Evolutionary conservation across 2,797 vertebrate species (phyloP), one percentile per base, ranked within the genome.

Genomic region (Thunnus albacares): DNA sequence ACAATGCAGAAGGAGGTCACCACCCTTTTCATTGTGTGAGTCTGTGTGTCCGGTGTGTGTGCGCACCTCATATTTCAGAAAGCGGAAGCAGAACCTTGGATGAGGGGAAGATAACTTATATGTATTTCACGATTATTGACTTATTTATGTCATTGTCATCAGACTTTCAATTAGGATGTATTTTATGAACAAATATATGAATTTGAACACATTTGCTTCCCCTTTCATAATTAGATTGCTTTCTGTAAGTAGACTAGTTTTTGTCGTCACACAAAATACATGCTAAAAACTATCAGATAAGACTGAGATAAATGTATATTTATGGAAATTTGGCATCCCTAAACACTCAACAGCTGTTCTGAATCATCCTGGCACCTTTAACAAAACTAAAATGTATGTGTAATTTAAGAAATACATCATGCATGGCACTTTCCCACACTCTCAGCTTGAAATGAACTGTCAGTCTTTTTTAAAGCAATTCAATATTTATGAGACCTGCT

Each of bases 1-100:
- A 94, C 92, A 93, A 94, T 82, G 82, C 75, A 67, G 87, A 93
- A 92, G 53, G 85, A 94, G 91, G 93, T 91, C 87, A 93, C 85
- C 92, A 92, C 91, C 93, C 92, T 83, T 8, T 14, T 86, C 84
- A 86, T 94, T 94, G 90, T 94, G 80, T 69, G 75, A 80, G 30
- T 55, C 62, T 77, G 41, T 65, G 68, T 78, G 71, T 69, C 66
- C 24, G 1, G 41, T 84, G 77, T 85, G 71, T 83, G 55, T 22
- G 33, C 51, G 33, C 60, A 83, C 61, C 80, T 90, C 78, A 71
- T 82, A 77, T 90, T 86, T 90, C 86, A 84, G 67, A 82, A 86
- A 74, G 77, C 13, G 64, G 52, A 83, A 67, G 60, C 43, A 47
- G n/a, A 71, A 75, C 28, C 66, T 43, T 51, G 43, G 10, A 79